phyloP scores from a whole-genome alignment of 1,140 invertebrate genomes.

The Catajapyx aquilonaris region DNA sequence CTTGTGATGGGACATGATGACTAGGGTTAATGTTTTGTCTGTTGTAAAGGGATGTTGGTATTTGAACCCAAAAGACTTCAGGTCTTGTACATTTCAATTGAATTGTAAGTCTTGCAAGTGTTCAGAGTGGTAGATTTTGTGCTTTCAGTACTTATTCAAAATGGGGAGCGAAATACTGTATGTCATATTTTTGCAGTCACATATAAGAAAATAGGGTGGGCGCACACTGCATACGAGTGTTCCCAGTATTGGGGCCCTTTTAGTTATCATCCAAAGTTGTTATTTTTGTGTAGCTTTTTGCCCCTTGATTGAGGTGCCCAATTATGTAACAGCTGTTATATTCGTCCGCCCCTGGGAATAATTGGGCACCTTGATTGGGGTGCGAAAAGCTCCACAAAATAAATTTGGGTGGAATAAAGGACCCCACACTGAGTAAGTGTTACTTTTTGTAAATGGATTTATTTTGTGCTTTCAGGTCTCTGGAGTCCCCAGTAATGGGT shows the following conservation, averaged over 20 bases:
- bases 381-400: neutral
- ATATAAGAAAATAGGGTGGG: too few species aligned
- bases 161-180: too few species aligned
- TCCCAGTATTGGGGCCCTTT: neutral
- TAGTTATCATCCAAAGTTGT: neutral
- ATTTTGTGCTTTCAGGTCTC: conserved; percentile 21
- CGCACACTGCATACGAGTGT: neutral
- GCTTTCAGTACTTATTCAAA: too few species aligned
- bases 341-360: neutral
- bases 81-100: neutral
- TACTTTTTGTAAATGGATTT: too few species aligned
- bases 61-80: neutral
- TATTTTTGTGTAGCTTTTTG: too few species aligned
- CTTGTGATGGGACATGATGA: conserved; percentile 6
- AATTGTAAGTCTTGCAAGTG: conserved; percentile 1
- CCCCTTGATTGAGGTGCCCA: too few species aligned
- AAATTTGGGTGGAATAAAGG: too few species aligned
- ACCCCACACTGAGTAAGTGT: too few species aligned
- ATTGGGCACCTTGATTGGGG: too few species aligned
- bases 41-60: neutral
- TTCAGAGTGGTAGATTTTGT: too few species aligned
- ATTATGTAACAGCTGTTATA: neutral
- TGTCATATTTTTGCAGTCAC: too few species aligned
- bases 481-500: conserved; percentile 46
- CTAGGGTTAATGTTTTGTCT: conserved; percentile 4